Percentiles rank a stretch among this genome's conserved stretches.
Evolutionary conservation across 2,113 vertebrate species (phyloP).

Genomic region (Zosterops borbonicus): DNA sequence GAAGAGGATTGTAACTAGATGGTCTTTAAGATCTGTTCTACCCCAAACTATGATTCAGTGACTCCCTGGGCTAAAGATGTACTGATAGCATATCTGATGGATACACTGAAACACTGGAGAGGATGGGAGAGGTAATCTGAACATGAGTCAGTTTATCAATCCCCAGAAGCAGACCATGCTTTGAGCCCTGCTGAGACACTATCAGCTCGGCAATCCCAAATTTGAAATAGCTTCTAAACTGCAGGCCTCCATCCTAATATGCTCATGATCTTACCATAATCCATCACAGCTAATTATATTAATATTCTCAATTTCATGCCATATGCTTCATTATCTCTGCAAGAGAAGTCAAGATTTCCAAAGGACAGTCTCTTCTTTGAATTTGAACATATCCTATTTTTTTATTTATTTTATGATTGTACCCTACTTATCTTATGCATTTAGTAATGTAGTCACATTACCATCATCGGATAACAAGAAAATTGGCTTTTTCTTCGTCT

Average conservation of each 20-base stretch:
- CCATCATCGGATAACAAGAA: constrained; percentile 14
- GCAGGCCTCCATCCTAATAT: background rate
- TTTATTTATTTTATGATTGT: background rate
- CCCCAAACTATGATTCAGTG: background rate
- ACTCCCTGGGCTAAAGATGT: background rate
- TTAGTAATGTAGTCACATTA: constrained; percentile 18
- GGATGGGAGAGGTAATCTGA: background rate
- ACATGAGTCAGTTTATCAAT: background rate
- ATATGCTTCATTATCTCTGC: background rate
- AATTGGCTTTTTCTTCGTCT: background rate
- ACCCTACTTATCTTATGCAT: background rate
- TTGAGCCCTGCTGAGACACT: background rate
- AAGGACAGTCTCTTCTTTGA: background rate
- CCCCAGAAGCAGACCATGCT: background rate
- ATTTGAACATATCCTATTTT: background rate
- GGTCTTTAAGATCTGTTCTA: background rate
- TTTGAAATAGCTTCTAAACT: background rate
- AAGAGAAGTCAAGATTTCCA: background rate
- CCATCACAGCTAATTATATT: background rate
- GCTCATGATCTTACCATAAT: background rate
- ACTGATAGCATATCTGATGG: background rate
- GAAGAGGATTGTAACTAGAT: background rate
- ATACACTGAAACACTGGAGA: background rate
- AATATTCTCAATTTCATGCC: background rate
- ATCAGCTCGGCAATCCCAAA: background rate